These are phyloP conservation scores for Gorsachius magnificus DNA, from an alignment of 2,797 vertebrate species.

Conservation along the genomic window DNA sequence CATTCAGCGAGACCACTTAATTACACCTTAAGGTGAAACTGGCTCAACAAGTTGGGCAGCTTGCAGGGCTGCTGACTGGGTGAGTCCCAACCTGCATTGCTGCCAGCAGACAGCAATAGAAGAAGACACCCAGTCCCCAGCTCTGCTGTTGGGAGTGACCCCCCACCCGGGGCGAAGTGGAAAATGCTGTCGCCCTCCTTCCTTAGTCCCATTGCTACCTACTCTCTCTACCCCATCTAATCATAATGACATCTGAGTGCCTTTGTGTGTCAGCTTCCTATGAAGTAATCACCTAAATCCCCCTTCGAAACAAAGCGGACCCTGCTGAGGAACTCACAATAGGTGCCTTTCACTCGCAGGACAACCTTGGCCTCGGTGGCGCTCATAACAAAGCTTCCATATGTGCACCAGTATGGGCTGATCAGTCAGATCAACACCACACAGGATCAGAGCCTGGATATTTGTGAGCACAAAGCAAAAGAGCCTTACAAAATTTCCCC, in stretches of 20 bases:
- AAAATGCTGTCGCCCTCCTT: neutral
- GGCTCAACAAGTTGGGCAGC: constrained; percentile 45
- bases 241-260: constrained; percentile 51
- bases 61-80: neutral
- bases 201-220: constrained; percentile 23
- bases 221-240: constrained; percentile 50
- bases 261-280: constrained; percentile 49
- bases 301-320: constrained; percentile 11
- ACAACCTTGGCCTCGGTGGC: constrained; percentile 60
- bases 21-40: constrained; percentile 8
- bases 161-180: neutral
- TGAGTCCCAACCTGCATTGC: neutral
- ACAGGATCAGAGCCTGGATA: neutral
- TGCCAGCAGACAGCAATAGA: neutral
- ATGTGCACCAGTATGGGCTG: constrained; percentile 51
- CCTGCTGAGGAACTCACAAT: constrained; percentile 63
- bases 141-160: neutral
- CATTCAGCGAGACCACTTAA: neutral
- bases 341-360: constrained; percentile 54
- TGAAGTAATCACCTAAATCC: constrained; percentile 53
- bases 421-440: neutral
- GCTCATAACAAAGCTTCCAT: constrained; percentile 55
- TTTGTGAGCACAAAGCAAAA: neutral
- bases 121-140: neutral
- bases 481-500: neutral